phyloP scores from a whole-genome alignment of 2,113 vertebrate species.

The Charina bottae region DNA sequence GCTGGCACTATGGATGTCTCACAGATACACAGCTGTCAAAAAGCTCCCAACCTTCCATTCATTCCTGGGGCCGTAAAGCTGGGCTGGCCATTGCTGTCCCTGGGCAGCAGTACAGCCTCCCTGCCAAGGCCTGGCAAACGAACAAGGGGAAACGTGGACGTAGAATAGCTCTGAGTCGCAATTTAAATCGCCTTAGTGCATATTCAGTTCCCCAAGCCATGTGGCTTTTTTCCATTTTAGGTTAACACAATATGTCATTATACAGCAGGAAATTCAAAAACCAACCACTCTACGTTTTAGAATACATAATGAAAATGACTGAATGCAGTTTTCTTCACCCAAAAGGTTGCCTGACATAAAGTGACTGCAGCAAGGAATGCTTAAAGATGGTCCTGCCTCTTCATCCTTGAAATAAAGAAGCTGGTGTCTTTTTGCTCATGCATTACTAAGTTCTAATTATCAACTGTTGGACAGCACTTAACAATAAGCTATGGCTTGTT shows the following conservation, averaged over 20 bases:
- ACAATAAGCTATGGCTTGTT: not conserved
- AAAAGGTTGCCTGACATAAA: not conserved
- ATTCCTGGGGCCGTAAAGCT: not conserved
- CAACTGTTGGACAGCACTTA: not conserved
- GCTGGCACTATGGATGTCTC: not conserved
- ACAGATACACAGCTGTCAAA: not conserved
- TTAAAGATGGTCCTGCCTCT: not conserved
- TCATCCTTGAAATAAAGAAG: not conserved
- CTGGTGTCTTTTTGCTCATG: not conserved
- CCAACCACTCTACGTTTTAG: not conserved
- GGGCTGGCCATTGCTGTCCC: not conserved
- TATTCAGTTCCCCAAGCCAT: not conserved
- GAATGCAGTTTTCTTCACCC: not conserved
- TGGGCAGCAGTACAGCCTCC: not conserved
- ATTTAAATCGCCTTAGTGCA: not conserved
- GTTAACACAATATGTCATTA: not conserved
- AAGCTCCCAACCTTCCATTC: not conserved
- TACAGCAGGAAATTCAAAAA: not conserved
- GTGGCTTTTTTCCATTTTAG: not conserved
- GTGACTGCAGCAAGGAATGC: not conserved
- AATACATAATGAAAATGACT: not conserved
- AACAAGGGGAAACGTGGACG: too few relatives aligned
- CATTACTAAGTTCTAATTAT: not conserved
- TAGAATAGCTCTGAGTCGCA: not conserved
- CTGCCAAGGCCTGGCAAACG: not conserved